Evolutionary conservation across 2,797 vertebrate genomes (phyloP), one percentile per base, ranked within the genome.

Genomic region (Craterocephalus amniculus): DNA sequence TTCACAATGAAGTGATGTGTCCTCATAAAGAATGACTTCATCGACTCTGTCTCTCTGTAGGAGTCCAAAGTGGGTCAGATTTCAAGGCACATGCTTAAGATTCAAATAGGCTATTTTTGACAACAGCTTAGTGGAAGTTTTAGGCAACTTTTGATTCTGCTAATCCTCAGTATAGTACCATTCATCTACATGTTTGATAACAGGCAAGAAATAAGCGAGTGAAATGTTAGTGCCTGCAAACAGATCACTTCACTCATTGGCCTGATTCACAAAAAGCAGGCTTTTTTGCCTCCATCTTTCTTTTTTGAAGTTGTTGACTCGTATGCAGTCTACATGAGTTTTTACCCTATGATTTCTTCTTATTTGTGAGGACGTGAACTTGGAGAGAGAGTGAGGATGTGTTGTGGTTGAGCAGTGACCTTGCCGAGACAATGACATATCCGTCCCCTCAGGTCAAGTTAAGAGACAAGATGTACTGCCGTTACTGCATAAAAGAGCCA

Each of bases 321-420:
- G n/a, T 60, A 36, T 36, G 14, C 5, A 4, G 20, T 20, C 35
- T 64, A 5, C 36, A 16, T 38, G 4, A 34, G 70, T 61, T 35
- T 56, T 31, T 55, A 71, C 9, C n/a, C 58, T 69, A 49, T 75
- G 38, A 26, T 68, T 26, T 68, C 60, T 83, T 74, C 73, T 36
- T 56, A n/a, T 77, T 35, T 67, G 20, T 49, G 10, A 34, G 70
- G 62, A 67, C 22, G 29, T 13, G 52, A 74, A 45, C 49, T 61
- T 60, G 56, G 29, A 67, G 43, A 74, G 34, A n/a, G 54, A 68
- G 38, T 67, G 31, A 67, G 71, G 54, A 70, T 76, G 63, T 68
- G 56, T 31, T 78, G 74, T 65, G 73, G 76, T 65, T 72, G 73
- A 84, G 81, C 84, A 70, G 73, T 87, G 87, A 88, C 81, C 84